Base-by-base conservation (phyloP, 2,113 vertebrate genomes). In the Origma solitaria region DNA sequence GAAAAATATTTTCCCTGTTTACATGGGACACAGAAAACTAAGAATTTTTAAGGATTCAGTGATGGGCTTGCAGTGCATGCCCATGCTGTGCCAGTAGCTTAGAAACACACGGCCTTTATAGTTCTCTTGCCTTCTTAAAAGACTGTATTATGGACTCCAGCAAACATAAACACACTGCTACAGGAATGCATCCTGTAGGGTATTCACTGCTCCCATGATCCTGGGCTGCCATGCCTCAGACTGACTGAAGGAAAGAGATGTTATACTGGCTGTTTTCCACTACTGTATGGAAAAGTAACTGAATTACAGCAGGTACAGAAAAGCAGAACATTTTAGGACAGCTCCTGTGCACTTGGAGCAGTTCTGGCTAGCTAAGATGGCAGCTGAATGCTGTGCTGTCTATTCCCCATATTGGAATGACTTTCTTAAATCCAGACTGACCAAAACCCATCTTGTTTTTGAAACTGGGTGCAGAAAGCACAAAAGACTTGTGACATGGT, bases 221-320 rank as follows among this genome's bases (percentile, higher is more conserved):
- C 21, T 12, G 5, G 28, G 2, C 28, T 33, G 38, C 5, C 2
- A 3, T 31, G 11, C 28, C 17, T 50, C 37, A 2, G 12, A 20
- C 21, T 20, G 10, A 53, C 40, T 12, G 13, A 9, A 35, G 38
- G n/a, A 33, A 37, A 14, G 10, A 11, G 6, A 7, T 4, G 33
- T 37, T 20, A 40, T 11, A 14, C 0, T 0, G 0, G 16, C 44
- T 64, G 2, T 38, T 53, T 24, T 69, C 57, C 38, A 68, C 21
- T 18, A 11, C 38, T 2, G 1, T 7, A 11, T 0, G 9, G 40
- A 28, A 70, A 45, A 25, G 45, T 35, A 60, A 11, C 23, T 2
- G 40, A 68, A 44, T 1, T 38, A 15, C 0, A 49, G 54, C 38
- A 50, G 35, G 35, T 17, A 53, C 5, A 45, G 42, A 23, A 2